Evolutionary conservation across 1,140 invertebrate genomes (phyloP).

Genomic region (Nautilus pompilius): DNA sequence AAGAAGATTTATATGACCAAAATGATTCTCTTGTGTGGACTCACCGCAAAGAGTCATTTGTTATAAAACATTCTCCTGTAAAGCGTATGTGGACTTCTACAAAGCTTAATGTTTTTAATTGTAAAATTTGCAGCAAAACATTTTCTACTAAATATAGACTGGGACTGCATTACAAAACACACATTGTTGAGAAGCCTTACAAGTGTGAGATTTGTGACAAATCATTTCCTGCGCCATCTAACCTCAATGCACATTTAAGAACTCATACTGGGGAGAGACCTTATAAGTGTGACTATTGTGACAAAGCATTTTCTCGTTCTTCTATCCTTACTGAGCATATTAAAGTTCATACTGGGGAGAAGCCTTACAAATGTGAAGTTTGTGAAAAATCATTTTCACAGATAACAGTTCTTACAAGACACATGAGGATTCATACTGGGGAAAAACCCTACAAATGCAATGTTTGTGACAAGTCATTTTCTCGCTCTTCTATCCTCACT

Average conservation of each 20-base stretch:
- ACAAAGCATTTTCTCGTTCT: neutral
- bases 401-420: neutral
- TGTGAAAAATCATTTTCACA: neutral
- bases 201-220: neutral
- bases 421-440: slow-evolving; percentile 25
- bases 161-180: neutral
- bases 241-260: neutral
- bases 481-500: slow-evolving; percentile 25
- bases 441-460: slow-evolving; percentile 24
- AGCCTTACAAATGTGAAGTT: neutral
- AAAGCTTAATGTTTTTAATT: no score
- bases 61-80: no score
- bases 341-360: neutral
- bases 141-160: no score
- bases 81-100: no score
- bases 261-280: neutral
- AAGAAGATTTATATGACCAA: no score
- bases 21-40: no score
- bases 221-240: neutral
- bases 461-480: slow-evolving; percentile 29
- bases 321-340: neutral
- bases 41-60: no score
- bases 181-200: neutral
- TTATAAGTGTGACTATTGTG: neutral
- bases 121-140: no score